These are phyloP conservation scores for Conopomorpha cramerella DNA, from an alignment of 1,140 invertebrate genomes.

Conservation along the genomic window DNA sequence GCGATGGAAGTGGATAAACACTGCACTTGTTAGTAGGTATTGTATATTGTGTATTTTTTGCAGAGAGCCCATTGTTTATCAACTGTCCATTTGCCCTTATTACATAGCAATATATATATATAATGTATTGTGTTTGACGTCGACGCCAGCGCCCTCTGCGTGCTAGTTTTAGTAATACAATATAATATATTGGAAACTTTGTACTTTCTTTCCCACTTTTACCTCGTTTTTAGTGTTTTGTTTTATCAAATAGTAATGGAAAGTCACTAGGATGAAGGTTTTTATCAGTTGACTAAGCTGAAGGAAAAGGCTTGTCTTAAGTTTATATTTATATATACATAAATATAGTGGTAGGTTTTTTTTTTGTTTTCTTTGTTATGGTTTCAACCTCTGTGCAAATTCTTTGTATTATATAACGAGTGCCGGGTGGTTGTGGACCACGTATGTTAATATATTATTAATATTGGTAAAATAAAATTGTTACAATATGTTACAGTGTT, in stretches of 20 bases:
- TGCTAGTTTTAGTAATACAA: too few relatives aligned
- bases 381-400: conserved; percentile 47
- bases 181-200: conserved; percentile 26
- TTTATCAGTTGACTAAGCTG: conserved; percentile 25
- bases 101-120: too few relatives aligned
- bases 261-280: conserved; percentile 25
- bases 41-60: too few relatives aligned
- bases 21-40: too few relatives aligned
- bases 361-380: conserved; percentile 51
- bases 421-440: conserved; percentile 46
- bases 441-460: conserved; percentile 60
- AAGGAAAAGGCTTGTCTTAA: too few relatives aligned
- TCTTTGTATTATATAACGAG: conserved; percentile 55
- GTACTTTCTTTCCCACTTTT: conserved; percentile 26
- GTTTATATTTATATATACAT: too few relatives aligned
- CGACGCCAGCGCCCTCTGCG: conserved; percentile 16
- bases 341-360: conserved; percentile 21
- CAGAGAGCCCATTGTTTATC: background rate
- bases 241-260: conserved; percentile 10
- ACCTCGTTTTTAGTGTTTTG: conserved; percentile 39
- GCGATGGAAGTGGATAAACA: too few relatives aligned
- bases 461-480: conserved; percentile 59
- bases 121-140: too few relatives aligned
- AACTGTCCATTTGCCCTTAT: too few relatives aligned
- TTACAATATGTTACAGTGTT: conserved; percentile 35